A percentile compares a stretch with the other conserved stretches of the same genome.
Conservation (phyloP, 92 coral and sea anemone genomes). For the Meandrina meandrites region DNA sequence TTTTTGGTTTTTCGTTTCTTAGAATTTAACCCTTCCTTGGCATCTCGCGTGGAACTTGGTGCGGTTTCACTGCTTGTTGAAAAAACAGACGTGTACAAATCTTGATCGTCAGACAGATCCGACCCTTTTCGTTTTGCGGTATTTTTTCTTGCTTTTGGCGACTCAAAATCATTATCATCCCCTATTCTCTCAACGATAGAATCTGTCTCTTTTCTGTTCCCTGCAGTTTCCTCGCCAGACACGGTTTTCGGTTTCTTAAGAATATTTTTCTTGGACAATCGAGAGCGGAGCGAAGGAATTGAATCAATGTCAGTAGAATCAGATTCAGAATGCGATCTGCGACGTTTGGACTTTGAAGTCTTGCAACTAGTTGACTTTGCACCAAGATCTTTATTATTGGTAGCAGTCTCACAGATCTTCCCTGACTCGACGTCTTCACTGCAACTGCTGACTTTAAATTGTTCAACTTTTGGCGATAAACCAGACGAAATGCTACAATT, state of each 20-base stretch:
- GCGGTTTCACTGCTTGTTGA: not conserved
- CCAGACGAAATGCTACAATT: not conserved
- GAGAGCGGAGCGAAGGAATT: not conserved
- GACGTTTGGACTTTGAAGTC: constrained; percentile 1
- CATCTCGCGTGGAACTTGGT: not conserved
- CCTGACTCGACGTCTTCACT: not conserved
- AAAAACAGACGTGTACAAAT: not conserved
- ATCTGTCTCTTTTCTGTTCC: not conserved
- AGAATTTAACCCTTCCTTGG: not conserved
- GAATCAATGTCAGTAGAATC: not conserved
- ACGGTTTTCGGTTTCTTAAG: constrained; percentile 9
- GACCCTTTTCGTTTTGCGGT: constrained; percentile 30
- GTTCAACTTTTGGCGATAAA: not conserved
- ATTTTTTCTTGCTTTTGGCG: constrained; percentile 24
- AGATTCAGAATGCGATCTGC: constrained; percentile 25
- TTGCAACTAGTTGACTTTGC: not conserved
- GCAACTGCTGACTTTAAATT: not conserved
- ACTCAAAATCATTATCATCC: constrained; percentile 36
- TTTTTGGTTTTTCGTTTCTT: constrained; percentile 11
- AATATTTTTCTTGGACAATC: not conserved
- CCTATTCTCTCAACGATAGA: not conserved
- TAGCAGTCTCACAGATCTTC: not conserved
- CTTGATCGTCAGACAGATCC: constrained; percentile 25
- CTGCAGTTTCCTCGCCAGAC: too few species aligned
- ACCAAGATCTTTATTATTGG: not conserved